These are phyloP conservation scores for Hippocampus barbouri DNA, from an alignment of 2,113 vertebrate genomes.

Conservation along the genomic window DNA sequence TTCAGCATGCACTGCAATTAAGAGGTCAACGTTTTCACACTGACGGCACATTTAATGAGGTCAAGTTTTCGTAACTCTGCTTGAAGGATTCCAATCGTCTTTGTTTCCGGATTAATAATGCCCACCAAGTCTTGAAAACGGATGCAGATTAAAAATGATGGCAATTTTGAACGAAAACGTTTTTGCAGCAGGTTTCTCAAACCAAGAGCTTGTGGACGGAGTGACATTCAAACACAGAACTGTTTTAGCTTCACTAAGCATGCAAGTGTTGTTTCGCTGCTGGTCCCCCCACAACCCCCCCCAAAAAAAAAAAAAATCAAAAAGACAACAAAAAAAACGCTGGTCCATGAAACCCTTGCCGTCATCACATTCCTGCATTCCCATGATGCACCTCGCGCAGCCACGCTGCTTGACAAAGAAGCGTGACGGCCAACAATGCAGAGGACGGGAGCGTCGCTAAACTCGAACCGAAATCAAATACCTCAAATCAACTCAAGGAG, in stretches of 20 bases:
- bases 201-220: neutral
- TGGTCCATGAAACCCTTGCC: neutral
- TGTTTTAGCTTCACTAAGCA: neutral
- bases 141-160: too few relatives aligned
- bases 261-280: neutral
- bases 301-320: neutral
- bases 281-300: neutral
- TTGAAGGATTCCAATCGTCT: too few relatives aligned
- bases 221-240: neutral
- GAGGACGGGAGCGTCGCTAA: neutral
- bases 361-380: slow-evolving; percentile 5
- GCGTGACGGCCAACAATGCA: neutral
- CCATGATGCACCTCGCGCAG: neutral
- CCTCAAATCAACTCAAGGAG: neutral
- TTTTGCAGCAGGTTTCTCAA: neutral
- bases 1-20: neutral
- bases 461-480: neutral
- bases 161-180: too few relatives aligned
- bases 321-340: neutral
- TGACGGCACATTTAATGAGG: too few relatives aligned
- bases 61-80: neutral
- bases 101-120: too few relatives aligned
- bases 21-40: too few relatives aligned
- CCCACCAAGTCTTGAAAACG: too few relatives aligned
- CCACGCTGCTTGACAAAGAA: neutral